phyloP scores from a whole-genome alignment of 1,140 invertebrate genomes.

The Ceratina japonica region DNA sequence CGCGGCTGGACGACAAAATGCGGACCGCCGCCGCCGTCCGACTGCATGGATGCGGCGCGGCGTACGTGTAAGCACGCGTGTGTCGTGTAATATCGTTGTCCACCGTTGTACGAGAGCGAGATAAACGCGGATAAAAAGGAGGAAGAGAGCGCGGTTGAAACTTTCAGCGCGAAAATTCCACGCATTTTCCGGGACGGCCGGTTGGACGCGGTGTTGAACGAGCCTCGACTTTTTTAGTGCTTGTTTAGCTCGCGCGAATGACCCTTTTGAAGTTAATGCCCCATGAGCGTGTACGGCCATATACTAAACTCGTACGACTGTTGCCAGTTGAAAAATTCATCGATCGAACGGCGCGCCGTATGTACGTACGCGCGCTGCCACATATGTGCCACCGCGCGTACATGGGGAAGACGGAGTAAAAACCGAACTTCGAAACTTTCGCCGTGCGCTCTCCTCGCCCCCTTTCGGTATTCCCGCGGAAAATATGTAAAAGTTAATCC shows the following conservation, averaged over 20 bases:
- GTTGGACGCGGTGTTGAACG: constrained; percentile 41
- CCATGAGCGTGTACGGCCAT: constrained; percentile 50
- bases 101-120: not conserved
- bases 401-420: constrained; percentile 24
- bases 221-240: constrained; percentile 61
- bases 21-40: constrained; percentile 1
- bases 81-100: constrained; percentile 1
- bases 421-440: constrained; percentile 49
- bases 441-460: constrained; percentile 16
- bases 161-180: constrained; percentile 54
- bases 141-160: constrained; percentile 16
- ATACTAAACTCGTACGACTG: constrained; percentile 62
- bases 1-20: constrained; percentile 51
- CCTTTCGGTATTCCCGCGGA: not conserved
- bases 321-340: constrained; percentile 63
- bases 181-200: constrained; percentile 49
- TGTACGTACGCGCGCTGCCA: not conserved
- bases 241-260: constrained; percentile 64
- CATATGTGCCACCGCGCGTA: too few relatives aligned
- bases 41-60: not conserved
- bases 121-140: not conserved
- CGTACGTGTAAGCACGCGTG: not conserved
- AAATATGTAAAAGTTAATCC: constrained; percentile 40
- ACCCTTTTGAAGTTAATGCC: constrained; percentile 67
- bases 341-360: constrained; percentile 14